phyloP scores from a whole-genome alignment of 1,140 invertebrate genomes.

The Heliothis subflexa region DNA sequence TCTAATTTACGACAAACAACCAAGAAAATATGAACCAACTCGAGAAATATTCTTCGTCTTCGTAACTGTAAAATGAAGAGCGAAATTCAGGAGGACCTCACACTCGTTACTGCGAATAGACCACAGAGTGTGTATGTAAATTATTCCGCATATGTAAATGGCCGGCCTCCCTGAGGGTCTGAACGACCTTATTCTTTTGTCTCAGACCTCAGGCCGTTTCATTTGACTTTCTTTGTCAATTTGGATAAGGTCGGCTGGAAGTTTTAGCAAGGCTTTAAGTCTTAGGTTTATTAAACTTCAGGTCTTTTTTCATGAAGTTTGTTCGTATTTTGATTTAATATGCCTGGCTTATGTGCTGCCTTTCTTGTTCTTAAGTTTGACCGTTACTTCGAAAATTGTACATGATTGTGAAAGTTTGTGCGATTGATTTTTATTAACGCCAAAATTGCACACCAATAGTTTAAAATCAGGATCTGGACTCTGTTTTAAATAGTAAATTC shows the following conservation, averaged over 20 bases:
- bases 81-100: neutral
- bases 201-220: slow-evolving; percentile 11
- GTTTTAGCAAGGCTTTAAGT: neutral
- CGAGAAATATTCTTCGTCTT: neutral
- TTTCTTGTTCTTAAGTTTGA: too few species aligned
- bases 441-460: too few species aligned
- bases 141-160: slow-evolving; percentile 37
- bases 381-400: too few species aligned
- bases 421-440: too few species aligned
- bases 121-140: slow-evolving; percentile 9
- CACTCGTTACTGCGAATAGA: neutral
- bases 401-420: too few species aligned
- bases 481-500: too few species aligned
- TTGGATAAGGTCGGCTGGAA: slow-evolving; percentile 7
- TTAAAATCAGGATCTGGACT: too few species aligned
- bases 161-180: neutral
- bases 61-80: neutral
- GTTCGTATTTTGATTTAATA: slow-evolving; percentile 7
- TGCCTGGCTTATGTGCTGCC: neutral
- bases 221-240: slow-evolving; percentile 44
- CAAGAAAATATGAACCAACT: neutral
- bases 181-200: slow-evolving; percentile 43
- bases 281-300: neutral
- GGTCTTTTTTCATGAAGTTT: neutral
- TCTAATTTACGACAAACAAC: too few species aligned